phyloP scores from a whole-genome alignment of 2,113 vertebrate genomes.

The Oryzias woworae region DNA sequence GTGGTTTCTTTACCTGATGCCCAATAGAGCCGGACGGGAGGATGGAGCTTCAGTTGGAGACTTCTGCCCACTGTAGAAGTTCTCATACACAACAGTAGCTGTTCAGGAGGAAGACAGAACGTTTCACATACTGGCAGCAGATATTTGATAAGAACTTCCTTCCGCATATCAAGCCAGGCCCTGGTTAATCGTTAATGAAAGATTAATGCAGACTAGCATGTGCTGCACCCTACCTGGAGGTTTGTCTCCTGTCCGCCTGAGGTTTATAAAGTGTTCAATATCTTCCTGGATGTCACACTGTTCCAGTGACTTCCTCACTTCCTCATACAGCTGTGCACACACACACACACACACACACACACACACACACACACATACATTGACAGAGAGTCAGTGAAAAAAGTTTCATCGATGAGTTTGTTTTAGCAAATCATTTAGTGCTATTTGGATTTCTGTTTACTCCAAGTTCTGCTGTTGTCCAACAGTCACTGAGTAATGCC shows the following conservation, averaged over 20 bases:
- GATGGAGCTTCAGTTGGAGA: constrained; percentile 43
- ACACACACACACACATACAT: constrained; percentile 8
- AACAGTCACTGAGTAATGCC: background rate
- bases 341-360: too few species aligned
- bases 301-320: constrained; percentile 90
- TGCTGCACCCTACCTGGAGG: constrained; percentile 82
- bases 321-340: constrained; percentile 84
- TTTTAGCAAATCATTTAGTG: too few species aligned
- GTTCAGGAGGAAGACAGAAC: background rate
- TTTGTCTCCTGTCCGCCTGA: constrained; percentile 82
- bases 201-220: too few species aligned
- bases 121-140: background rate
- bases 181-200: background rate
- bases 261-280: constrained; percentile 87
- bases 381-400: constrained; percentile 11
- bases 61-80: constrained; percentile 87
- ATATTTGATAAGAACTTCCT: background rate
- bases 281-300: constrained; percentile 90
- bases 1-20: constrained; percentile 50
- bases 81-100: constrained; percentile 90
- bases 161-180: background rate
- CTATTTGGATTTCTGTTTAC: background rate
- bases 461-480: background rate
- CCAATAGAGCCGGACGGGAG: constrained; percentile 35
- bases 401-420: background rate